Conservation (phyloP, 2,797 vertebrate genomes). For the Lutjanus campechanus region DNA sequence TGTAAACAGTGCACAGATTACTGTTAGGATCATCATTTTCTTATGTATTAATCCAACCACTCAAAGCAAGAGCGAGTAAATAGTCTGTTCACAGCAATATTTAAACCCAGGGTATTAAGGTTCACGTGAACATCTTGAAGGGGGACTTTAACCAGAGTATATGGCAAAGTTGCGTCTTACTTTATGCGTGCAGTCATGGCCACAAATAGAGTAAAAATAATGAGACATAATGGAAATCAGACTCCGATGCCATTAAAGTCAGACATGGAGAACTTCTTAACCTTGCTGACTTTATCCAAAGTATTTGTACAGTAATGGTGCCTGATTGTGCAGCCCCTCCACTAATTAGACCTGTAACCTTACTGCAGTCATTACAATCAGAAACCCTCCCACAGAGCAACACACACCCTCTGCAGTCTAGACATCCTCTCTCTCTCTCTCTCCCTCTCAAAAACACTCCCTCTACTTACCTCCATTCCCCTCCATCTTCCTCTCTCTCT, state of each 20-base stretch:
- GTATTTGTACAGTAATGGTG: constrained; percentile 45
- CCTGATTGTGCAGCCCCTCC: constrained; percentile 58
- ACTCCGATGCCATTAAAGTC: not conserved
- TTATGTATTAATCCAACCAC: not conserved
- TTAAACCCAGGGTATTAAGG: not conserved
- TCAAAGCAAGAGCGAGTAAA: not conserved
- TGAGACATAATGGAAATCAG: constrained; percentile 27
- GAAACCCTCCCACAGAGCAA: constrained; percentile 52
- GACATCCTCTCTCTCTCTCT: constrained; percentile 52
- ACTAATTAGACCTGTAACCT: constrained; percentile 75
- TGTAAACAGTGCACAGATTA: not conserved
- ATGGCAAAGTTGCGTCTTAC: not conserved
- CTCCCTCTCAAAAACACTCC: constrained; percentile 10
- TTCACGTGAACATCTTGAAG: constrained; percentile 1
- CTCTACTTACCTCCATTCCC: constrained; percentile 1
- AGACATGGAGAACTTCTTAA: constrained; percentile 45
- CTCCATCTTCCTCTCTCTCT: constrained; percentile 5
- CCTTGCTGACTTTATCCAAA: constrained; percentile 49
- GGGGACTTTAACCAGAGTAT: not conserved
- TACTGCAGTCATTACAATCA: constrained; percentile 70
- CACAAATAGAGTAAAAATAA: not conserved
- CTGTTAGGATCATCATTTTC: not conserved
- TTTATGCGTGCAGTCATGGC: not conserved
- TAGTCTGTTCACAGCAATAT: not conserved
- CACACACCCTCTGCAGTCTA: constrained; percentile 37